Evolutionary conservation across 2,888 invertebrate genomes (phyloP).

Genomic region (Sialis lutaria): DNA sequence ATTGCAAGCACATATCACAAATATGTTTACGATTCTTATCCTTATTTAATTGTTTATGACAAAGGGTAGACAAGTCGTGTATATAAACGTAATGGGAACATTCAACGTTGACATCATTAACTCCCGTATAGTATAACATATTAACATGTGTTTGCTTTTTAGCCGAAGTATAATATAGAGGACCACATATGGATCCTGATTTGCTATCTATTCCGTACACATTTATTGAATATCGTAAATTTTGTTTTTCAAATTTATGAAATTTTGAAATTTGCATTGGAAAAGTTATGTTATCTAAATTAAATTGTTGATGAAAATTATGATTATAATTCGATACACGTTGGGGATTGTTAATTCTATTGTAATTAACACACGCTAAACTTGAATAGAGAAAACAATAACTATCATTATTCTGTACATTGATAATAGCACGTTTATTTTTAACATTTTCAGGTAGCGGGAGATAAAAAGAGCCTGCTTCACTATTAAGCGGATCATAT

Average conservation of each 20-base stretch:
- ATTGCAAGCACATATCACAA: conserved; percentile 9
- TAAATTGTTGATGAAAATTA: not conserved
- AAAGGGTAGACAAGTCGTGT: not conserved
- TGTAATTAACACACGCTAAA: too few species aligned
- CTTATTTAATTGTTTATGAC: not conserved
- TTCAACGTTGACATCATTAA: not conserved
- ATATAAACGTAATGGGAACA: not conserved
- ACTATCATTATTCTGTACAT: too few species aligned
- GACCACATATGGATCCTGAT: not conserved
- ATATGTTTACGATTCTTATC: conserved; percentile 4
- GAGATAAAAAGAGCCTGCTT: too few species aligned
- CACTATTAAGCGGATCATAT: too few species aligned
- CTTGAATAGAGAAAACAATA: too few species aligned
- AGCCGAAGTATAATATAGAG: not conserved
- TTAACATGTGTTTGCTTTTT: not conserved
- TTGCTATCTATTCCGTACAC: not conserved
- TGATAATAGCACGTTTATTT: too few species aligned
- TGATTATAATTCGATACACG: too few species aligned
- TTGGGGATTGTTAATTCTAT: too few species aligned
- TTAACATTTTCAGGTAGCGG: too few species aligned
- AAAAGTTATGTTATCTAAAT: not conserved
- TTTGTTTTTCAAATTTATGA: not conserved
- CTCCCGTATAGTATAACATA: not conserved
- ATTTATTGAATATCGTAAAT: not conserved
- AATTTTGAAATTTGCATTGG: not conserved